phyloP scores from a whole-genome alignment of 2,113 vertebrate species.

The Dolichotis patagonum region DNA sequence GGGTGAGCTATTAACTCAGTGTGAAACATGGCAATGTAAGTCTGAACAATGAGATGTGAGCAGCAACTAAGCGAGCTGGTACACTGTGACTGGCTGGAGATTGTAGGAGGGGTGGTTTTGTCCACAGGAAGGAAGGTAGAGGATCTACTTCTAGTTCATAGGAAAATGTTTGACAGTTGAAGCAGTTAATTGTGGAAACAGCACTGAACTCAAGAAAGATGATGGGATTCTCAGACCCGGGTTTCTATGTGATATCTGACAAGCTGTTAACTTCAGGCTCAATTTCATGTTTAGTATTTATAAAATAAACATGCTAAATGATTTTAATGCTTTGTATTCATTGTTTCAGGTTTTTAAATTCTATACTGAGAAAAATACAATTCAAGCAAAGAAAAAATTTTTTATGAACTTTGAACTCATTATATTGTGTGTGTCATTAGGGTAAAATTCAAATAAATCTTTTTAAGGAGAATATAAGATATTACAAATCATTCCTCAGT shows the following conservation, averaged over 20 bases:
- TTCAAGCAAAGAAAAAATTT: not conserved
- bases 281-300: not conserved
- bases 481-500: not conserved
- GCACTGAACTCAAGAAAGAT: not conserved
- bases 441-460: not conserved
- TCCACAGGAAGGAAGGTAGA: not conserved
- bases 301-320: not conserved
- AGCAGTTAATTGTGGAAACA: not conserved
- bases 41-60: not conserved
- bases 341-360: not conserved
- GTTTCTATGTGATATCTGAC: not conserved
- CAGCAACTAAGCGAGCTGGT: not conserved
- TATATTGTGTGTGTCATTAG: not conserved
- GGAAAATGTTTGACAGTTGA: not conserved
- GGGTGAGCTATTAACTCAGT: not conserved
- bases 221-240: not conserved
- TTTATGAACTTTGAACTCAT: conserved; percentile 36
- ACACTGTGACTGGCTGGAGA: not conserved
- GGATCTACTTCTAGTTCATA: not conserved
- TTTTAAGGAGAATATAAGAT: not conserved
- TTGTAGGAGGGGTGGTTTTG: not conserved
- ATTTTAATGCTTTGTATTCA: conserved; percentile 6
- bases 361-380: not conserved
- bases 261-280: not conserved
- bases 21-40: not conserved